These are phyloP conservation scores for Heteronetta atricapilla DNA, from an alignment of 2,113 vertebrate genomes.

Conservation along the genomic window DNA sequence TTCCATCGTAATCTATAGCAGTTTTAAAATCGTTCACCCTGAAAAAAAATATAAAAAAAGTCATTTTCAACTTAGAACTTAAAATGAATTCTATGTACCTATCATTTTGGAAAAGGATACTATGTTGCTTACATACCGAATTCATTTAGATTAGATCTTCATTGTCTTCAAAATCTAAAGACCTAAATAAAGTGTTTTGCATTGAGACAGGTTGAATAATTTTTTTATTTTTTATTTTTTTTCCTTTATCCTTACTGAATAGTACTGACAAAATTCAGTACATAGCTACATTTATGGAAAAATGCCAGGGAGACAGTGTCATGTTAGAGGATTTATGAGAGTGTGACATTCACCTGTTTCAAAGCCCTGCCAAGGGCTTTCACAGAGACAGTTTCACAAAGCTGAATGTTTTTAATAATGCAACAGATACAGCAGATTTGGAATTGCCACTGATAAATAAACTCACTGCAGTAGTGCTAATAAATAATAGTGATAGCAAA, in stretches of 20 bases:
- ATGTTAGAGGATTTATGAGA: too few species aligned
- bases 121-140: neutral
- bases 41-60: neutral
- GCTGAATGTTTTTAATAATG: too few species aligned
- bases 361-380: too few species aligned
- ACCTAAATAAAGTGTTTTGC: neutral
- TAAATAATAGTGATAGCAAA: too few species aligned
- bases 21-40: neutral
- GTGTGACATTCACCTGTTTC: too few species aligned
- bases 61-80: neutral
- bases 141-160: neutral
- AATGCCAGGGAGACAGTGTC: neutral
- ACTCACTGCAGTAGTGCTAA: too few species aligned
- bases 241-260: neutral
- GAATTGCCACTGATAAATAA: too few species aligned
- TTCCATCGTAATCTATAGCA: neutral
- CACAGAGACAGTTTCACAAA: too few species aligned
- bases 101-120: neutral
- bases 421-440: too few species aligned
- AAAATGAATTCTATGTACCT: neutral
- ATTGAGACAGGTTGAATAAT: neutral
- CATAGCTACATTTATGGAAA: neutral
- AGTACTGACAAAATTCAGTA: neutral
- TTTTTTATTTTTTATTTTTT: neutral
- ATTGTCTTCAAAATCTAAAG: neutral